These are phyloP conservation scores for Agapostemon virescens DNA, from an alignment of 2,888 invertebrate species.

Conservation along the genomic window DNA sequence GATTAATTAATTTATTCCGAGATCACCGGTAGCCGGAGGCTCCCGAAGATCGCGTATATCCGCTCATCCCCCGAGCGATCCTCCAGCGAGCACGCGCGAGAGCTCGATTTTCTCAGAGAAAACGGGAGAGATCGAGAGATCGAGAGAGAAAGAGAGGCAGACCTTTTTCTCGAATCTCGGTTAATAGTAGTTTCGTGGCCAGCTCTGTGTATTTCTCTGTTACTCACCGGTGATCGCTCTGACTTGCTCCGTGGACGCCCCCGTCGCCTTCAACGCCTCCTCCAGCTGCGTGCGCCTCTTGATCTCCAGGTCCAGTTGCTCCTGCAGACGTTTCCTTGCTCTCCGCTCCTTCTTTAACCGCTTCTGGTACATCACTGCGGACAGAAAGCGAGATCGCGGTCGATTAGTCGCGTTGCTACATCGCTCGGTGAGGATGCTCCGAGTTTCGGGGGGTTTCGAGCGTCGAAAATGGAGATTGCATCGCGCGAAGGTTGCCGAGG, in stretches of 20 bases:
- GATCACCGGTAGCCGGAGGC: conserved; percentile 70
- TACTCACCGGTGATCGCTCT: conserved; percentile 89
- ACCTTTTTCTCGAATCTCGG: neutral
- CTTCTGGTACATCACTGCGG: conserved; percentile 93
- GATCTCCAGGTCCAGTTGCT: conserved; percentile 90
- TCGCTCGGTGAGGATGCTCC: too few relatives aligned
- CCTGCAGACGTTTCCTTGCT: conserved; percentile 90
- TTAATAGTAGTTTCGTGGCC: neutral
- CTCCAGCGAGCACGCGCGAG: conserved; percentile 32
- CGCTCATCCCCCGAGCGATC: conserved; percentile 18
- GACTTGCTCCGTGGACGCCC: conserved; percentile 88
- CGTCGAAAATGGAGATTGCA: too few relatives aligned
- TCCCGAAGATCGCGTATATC: conserved; percentile 21
- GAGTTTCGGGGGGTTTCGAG: too few relatives aligned
- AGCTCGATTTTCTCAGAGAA: neutral
- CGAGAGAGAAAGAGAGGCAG: neutral
- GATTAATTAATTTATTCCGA: conserved; percentile 79
- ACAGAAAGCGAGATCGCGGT: conserved; percentile 19
- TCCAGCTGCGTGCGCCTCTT: conserved; percentile 90
- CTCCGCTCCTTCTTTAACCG: conserved; percentile 93
- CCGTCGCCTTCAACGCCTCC: conserved; percentile 89
- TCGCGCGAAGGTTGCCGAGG: too few relatives aligned
- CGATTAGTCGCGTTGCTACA: neutral
- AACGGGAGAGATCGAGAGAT: too few relatives aligned
- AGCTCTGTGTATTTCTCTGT: neutral